A percentile compares a stretch with the other conserved stretches of the same genome.
Conservation (phyloP, 2,113 vertebrate species). For the Oreochromis niloticus region DNA sequence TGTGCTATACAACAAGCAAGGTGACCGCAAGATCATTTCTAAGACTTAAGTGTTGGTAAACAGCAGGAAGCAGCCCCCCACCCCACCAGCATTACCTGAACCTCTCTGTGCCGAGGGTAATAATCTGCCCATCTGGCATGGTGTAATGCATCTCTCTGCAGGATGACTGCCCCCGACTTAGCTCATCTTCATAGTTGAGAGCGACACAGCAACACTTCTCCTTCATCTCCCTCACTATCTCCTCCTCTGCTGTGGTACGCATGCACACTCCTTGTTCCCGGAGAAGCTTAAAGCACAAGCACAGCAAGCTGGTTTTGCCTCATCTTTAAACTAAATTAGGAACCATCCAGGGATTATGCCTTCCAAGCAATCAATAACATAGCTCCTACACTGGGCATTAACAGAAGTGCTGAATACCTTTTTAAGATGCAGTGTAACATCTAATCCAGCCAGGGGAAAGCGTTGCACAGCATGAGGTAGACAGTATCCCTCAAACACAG, state of each 20-base stretch:
- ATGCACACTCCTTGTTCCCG: constrained; percentile 70
- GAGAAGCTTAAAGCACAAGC: constrained; percentile 46
- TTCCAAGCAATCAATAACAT: not conserved
- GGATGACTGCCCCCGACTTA: not conserved
- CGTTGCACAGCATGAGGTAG: constrained; percentile 72
- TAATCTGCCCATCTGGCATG: constrained; percentile 67
- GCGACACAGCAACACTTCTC: constrained; percentile 71
- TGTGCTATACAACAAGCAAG: not conserved
- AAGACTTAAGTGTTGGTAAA: not conserved
- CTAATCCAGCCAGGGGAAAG: constrained; percentile 65
- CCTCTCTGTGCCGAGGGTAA: constrained; percentile 55
- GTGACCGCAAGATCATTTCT: not conserved
- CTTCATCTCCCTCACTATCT: constrained; percentile 76
- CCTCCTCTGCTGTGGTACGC: constrained; percentile 69
- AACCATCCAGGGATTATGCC: not conserved
- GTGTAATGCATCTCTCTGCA: constrained; percentile 53
- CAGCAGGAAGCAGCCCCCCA: not conserved
- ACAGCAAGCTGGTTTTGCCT: not conserved
- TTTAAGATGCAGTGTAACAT: constrained; percentile 71
- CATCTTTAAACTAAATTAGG: rapidly evolving
- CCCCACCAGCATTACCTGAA: constrained; percentile 61
- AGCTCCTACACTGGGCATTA: not conserved
- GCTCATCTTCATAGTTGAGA: constrained; percentile 53
- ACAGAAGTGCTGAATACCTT: constrained; percentile 45
- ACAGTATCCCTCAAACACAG: constrained; percentile 73